phyloP scores from a whole-genome alignment of 2,797 vertebrate species.

The Dipus sagitta region DNA sequence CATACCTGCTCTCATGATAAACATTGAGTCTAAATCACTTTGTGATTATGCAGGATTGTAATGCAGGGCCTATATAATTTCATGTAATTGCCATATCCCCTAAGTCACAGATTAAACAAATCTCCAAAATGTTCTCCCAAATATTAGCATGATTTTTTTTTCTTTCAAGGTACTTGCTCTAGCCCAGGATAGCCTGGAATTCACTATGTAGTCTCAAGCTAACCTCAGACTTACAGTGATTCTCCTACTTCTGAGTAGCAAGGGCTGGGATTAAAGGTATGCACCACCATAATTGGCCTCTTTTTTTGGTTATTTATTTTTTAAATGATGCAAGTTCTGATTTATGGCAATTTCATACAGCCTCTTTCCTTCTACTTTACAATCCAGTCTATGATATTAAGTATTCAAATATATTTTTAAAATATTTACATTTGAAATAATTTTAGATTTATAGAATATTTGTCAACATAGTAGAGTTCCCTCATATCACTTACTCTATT shows the following conservation, averaged over 20 bases:
- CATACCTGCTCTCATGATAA: not conserved
- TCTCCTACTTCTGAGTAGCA: too few species aligned
- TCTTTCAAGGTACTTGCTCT: too few species aligned
- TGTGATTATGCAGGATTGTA: not conserved
- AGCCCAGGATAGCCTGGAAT: too few species aligned
- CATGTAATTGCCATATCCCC: not conserved
- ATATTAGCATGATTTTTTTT: not conserved
- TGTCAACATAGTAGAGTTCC: not conserved
- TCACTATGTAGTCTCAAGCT: too few species aligned
- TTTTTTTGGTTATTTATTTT: too few species aligned
- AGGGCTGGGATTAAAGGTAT: too few species aligned
- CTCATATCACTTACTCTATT: not conserved
- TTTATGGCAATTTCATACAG: not conserved
- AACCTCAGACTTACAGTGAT: too few species aligned
- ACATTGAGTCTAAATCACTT: not conserved
- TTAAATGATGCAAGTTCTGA: not conserved
- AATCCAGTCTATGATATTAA: too few species aligned
- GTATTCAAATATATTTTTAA: not conserved
- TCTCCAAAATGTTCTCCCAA: not conserved
- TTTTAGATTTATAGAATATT: conserved; percentile 2
- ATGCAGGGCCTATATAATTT: not conserved
- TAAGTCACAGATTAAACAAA: not conserved
- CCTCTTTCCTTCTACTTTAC: too few species aligned
- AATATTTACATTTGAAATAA: not conserved
- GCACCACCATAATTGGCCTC: too few species aligned